These are phyloP conservation scores for Drosophila bocki DNA, from an alignment of 1,140 invertebrate species.

Conservation along the genomic window DNA sequence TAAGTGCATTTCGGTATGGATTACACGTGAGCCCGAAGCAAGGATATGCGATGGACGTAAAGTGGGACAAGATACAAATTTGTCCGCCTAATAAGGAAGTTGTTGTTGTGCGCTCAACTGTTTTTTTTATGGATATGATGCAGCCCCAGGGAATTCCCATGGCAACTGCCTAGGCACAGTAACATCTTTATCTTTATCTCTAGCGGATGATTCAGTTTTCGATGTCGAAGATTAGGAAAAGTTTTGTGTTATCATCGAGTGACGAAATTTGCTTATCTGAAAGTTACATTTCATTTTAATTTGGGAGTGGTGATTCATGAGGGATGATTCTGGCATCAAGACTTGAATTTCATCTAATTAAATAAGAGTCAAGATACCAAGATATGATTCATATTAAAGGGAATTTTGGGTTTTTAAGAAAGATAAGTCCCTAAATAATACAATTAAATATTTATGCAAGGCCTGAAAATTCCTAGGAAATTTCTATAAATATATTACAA, in stretches of 20 bases:
- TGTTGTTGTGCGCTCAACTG: slow-evolving; percentile 30
- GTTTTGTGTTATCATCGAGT: slow-evolving; percentile 20
- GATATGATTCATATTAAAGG: slow-evolving; percentile 2
- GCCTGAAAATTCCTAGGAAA: not conserved
- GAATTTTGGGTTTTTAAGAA: not conserved
- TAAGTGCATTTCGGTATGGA: slow-evolving; percentile 63
- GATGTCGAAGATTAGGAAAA: slow-evolving; percentile 20
- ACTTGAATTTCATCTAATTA: slow-evolving; percentile 31
- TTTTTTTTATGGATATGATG: slow-evolving; percentile 14
- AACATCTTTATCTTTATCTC: slow-evolving; percentile 18
- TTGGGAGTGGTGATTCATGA: slow-evolving; percentile 30
- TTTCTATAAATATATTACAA: not conserved
- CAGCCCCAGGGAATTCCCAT: slow-evolving; percentile 16
- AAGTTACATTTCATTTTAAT: slow-evolving; percentile 15
- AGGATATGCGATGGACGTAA: slow-evolving; percentile 12
- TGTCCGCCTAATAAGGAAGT: slow-evolving; percentile 52
- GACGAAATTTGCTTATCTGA: slow-evolving; percentile 41
- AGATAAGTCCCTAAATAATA: not conserved
- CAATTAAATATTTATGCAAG: not conserved
- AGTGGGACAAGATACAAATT: slow-evolving; percentile 44
- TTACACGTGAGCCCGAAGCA: slow-evolving; percentile 47
- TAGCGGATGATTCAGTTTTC: slow-evolving; percentile 21
- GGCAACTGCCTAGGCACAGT: slow-evolving; percentile 21
- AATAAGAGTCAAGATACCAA: not conserved
- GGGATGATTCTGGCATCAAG: slow-evolving; percentile 4